These are phyloP conservation scores for Drepana arcuata DNA, from an alignment of 1,140 invertebrate species.

Conservation along the genomic window DNA sequence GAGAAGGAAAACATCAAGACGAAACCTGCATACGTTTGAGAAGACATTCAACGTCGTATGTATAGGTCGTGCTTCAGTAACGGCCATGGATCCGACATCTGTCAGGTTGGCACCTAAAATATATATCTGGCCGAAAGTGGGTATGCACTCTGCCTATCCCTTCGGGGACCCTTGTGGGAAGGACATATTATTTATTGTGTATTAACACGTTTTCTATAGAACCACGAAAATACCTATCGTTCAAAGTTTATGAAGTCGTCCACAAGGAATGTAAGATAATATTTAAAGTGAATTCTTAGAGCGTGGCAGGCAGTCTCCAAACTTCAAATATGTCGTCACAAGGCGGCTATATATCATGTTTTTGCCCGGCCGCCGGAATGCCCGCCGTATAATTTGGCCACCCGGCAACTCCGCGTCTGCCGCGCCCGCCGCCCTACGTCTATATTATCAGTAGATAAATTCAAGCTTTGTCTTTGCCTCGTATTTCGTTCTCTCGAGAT, in stretches of 20 bases:
- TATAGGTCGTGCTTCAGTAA: too few relatives aligned
- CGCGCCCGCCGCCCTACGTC: conserved; percentile 60
- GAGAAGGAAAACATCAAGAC: too few relatives aligned
- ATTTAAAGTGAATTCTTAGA: conserved; percentile 60
- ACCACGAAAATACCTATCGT: conserved; percentile 14
- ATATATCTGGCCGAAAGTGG: too few relatives aligned
- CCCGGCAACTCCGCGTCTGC: conserved; percentile 57
- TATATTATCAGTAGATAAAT: conserved; percentile 72
- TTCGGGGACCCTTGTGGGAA: too few relatives aligned
- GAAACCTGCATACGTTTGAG: too few relatives aligned
- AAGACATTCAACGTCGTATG: too few relatives aligned
- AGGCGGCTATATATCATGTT: conserved; percentile 68
- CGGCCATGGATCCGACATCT: too few relatives aligned
- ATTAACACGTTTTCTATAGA: too few relatives aligned
- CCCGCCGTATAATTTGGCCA: conserved; percentile 67
- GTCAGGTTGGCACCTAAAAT: too few relatives aligned
- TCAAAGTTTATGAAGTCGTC: conserved; percentile 48
- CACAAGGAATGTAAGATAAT: conserved; percentile 53
- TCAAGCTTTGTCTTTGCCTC: conserved; percentile 70
- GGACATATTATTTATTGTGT: too few relatives aligned
- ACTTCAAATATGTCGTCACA: conserved; percentile 69
- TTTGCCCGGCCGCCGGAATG: conserved; percentile 59
- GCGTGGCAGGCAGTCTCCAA: conserved; percentile 60
- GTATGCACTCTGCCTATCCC: too few relatives aligned
- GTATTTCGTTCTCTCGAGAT: conserved; percentile 67